Percentiles rank a stretch among this genome's conserved stretches.
phyloP scores from a whole-genome alignment of 2,113 vertebrate genomes.

The Mustelus asterias region DNA sequence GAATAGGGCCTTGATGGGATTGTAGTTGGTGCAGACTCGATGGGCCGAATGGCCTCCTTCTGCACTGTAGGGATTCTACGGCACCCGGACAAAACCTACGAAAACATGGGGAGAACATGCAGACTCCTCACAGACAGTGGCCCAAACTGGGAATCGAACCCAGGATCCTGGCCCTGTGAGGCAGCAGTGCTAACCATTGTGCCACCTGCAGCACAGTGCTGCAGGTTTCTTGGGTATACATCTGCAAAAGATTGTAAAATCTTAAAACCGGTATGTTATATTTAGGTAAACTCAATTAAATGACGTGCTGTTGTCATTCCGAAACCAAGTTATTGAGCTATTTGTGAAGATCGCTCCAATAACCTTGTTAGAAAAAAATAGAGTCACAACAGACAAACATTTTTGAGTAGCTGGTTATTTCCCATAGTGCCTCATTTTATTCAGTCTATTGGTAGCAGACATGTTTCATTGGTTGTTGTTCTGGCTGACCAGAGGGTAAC shows the following conservation, averaged over 20 bases:
- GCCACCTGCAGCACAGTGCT: not conserved
- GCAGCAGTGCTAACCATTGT: too few relatives aligned
- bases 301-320: not conserved
- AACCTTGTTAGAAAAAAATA: not conserved
- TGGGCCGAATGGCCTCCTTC: too few relatives aligned
- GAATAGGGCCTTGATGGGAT: too few relatives aligned
- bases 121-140: too few relatives aligned
- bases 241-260: not conserved
- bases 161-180: too few relatives aligned
- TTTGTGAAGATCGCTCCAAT: not conserved
- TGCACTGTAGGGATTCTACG: too few relatives aligned
- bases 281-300: not conserved
- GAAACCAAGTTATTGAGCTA: not conserved
- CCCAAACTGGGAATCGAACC: too few relatives aligned
- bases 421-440: not conserved
- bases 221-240: not conserved
- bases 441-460: not conserved
- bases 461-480: not conserved
- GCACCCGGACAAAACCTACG: too few relatives aligned
- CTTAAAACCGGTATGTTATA: not conserved
- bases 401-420: not conserved
- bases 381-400: not conserved
- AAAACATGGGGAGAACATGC: too few relatives aligned
- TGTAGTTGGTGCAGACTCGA: too few relatives aligned
- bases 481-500: not conserved